A percentile compares a stretch with the other conserved stretches of the same genome.
Conservation (phyloP, 2,113 vertebrate genomes). For the Vicugna pacos region DNA sequence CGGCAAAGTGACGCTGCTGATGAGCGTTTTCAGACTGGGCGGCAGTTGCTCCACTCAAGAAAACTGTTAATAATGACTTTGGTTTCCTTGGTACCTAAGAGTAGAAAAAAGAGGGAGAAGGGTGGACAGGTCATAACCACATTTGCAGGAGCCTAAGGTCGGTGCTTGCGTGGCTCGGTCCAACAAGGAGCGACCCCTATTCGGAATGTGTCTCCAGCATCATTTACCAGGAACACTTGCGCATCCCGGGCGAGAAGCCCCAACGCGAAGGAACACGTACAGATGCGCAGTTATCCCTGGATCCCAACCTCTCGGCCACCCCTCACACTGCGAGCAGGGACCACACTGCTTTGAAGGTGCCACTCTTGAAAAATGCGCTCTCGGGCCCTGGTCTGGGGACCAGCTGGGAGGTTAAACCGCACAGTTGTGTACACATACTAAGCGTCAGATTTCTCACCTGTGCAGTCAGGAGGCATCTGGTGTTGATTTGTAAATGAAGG, state of each 20-base stretch:
- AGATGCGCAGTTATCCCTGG: accelerated
- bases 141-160: neutral
- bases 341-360: accelerated
- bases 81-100: neutral
- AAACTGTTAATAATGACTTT: neutral
- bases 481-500: neutral
- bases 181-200: accelerated
- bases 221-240: neutral
- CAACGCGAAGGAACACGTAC: accelerated
- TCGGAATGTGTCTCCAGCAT: accelerated
- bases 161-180: accelerated
- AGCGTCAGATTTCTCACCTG: neutral
- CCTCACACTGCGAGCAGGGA: accelerated
- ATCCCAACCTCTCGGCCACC: neutral
- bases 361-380: too few relatives aligned
- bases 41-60: neutral
- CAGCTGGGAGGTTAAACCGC: accelerated
- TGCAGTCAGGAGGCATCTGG: neutral
- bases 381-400: neutral
- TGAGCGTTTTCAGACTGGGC: accelerated
- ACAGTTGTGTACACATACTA: accelerated
- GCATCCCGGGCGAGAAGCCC: neutral
- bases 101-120: neutral
- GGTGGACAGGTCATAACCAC: neutral
- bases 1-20: accelerated